Conservation (phyloP, 2,797 vertebrate genomes). For the Aplochiton taeniatus region DNA sequence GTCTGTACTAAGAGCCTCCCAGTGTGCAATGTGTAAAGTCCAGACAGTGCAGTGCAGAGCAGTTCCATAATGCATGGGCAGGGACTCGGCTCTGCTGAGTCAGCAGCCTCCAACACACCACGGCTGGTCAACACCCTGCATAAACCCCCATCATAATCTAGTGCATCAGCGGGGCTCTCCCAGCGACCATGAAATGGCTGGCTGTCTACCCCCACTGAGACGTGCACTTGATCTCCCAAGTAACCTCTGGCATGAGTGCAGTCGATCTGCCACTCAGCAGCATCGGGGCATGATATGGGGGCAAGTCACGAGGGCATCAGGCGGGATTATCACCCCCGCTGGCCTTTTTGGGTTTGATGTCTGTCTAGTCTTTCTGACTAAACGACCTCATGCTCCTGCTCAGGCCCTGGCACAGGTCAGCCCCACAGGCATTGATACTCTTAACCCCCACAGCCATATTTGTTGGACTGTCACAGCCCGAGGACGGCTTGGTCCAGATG, state of each 20-base stretch:
- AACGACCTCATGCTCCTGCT: neutral
- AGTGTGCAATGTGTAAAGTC: conserved; percentile 13
- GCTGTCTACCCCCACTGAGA: conserved; percentile 9
- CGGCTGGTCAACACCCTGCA: neutral
- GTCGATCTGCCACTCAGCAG: conserved; percentile 60
- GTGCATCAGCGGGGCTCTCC: neutral
- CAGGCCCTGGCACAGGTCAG: conserved; percentile 50
- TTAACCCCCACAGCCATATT: neutral
- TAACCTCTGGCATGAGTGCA: conserved; percentile 4
- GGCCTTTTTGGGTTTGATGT: conserved; percentile 61
- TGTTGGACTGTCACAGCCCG: no score
- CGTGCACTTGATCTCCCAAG: neutral
- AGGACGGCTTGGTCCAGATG: no score
- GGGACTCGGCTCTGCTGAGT: conserved; percentile 53
- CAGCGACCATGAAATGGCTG: neutral
- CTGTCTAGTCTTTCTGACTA: conserved; percentile 24
- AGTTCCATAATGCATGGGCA: conserved; percentile 61
- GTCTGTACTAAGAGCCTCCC: conserved; percentile 6
- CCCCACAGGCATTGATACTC: conserved; percentile 19
- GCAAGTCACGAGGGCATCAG: conserved; percentile 57
- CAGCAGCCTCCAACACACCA: conserved; percentile 39
- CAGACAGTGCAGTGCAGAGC: conserved; percentile 30
- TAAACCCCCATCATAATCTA: neutral
- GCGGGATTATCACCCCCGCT: conserved; percentile 64
- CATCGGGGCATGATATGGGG: conserved; percentile 55